A percentile compares a stretch with the other conserved stretches of the same genome.
These are phyloP conservation scores for Aphrophora alni DNA, from an alignment of 2,888 invertebrate species.

Conservation along the genomic window DNA sequence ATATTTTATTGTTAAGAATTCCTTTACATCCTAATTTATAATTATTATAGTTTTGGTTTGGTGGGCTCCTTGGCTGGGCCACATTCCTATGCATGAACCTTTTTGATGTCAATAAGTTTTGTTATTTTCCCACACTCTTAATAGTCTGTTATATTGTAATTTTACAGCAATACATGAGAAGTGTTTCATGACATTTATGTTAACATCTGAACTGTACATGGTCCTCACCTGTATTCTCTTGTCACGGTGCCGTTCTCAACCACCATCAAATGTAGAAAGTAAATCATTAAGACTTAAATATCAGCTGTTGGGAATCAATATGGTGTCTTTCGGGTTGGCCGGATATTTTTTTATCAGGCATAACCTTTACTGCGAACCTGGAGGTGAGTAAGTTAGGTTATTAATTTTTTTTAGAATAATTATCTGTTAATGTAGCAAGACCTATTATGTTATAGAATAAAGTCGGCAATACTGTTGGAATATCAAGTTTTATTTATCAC, in stretches of 20 bases:
- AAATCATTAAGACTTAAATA: slow-evolving; percentile 80
- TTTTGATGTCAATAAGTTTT: too few species aligned
- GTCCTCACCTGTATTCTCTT: slow-evolving; percentile 76
- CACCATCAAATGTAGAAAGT: slow-evolving; percentile 66
- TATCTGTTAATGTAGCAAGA: background rate
- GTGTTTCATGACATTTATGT: slow-evolving; percentile 87
- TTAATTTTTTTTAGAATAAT: background rate
- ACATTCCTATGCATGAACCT: too few species aligned
- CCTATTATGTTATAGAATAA: too few species aligned
- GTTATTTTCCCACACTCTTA: too few species aligned
- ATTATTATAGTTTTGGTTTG: too few species aligned
- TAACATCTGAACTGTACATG: slow-evolving; percentile 88
- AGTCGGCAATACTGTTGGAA: too few species aligned
- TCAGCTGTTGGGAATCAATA: slow-evolving; percentile 74
- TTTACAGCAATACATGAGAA: slow-evolving; percentile 87
- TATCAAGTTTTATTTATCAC: too few species aligned
- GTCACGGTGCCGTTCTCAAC: slow-evolving; percentile 67
- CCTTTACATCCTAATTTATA: too few species aligned
- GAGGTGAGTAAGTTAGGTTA: slow-evolving; percentile 68
- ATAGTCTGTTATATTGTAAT: too few species aligned
- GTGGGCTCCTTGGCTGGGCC: too few species aligned
- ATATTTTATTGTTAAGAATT: too few species aligned
- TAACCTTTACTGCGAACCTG: slow-evolving; percentile 90
- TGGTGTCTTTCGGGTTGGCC: slow-evolving; percentile 75
- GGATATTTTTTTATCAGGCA: slow-evolving; percentile 91